Base-by-base conservation (phyloP, 2,113 vertebrate species). In the Lamprologus speciosus region DNA sequence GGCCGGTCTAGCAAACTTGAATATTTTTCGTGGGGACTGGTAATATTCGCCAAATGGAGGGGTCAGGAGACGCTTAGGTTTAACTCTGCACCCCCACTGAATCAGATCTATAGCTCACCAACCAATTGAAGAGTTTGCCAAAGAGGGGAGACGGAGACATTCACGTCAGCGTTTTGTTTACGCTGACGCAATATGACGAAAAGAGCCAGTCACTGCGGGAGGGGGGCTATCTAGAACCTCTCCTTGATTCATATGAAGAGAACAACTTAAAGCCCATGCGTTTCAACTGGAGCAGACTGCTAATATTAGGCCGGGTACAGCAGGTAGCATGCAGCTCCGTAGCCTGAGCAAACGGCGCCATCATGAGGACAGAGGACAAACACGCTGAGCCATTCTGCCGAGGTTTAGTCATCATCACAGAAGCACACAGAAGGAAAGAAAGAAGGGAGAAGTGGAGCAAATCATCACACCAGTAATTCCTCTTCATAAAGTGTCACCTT, bases 171-270 rank as follows among this genome's bases (percentile, higher is more conserved):
- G 68, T 89, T 91, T 91, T 90, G 87, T 93, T 87, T 83, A 89
- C 83, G 92, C 89, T 96, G 95, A 97, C 96, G 95, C 94, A 84
- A 85, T 65, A 68, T 96, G 96, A 96, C 96, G 94, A 95, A 90
- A 45, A 55, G 86, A 86, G 79, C 47, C 85, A 88, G 91, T 91
- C 92, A 93, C 65, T 9, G 68, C n/a, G 2, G 14, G 51, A 23
- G 50, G 55, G 73, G 84, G 84, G 5, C 82, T 50, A 82, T 88
- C 84, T 80, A 33, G 60, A 83, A 88, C 68, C 91, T 85, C 51
- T 82, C 58, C 31, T 70, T 28, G 81, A 88, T 75, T 85, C 57
- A 81, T 85, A 4, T n/a, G 82, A 57, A 78, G 60, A 84, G 78
- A 75, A 23, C 42, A 88, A 89, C 82, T 91, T 91, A 83, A 90